Percentiles rank a stretch among this genome's conserved stretches.
phyloP scores from a whole-genome alignment of 2,888 invertebrate species.

The Melolontha melolontha region DNA sequence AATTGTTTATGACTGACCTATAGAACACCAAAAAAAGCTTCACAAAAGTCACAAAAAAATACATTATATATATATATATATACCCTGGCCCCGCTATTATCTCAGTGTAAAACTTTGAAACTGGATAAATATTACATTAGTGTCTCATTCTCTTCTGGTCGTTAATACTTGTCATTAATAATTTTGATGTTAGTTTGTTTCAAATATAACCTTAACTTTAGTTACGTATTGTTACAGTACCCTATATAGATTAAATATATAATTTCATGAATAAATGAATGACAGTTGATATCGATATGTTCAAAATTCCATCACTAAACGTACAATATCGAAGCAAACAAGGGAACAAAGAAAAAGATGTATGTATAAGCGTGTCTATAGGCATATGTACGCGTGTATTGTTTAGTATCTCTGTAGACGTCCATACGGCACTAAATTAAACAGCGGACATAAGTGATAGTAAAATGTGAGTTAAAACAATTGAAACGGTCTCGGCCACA shows the following conservation, averaged over 20 bases:
- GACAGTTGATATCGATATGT: conserved; percentile 14
- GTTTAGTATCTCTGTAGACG: conserved; percentile 9
- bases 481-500: conserved; percentile 46
- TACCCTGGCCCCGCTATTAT: too few relatives aligned
- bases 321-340: conserved; percentile 21
- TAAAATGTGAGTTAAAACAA: conserved; percentile 48
- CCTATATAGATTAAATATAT: not conserved
- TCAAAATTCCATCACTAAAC: conserved; percentile 3
- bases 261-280: conserved; percentile 2
- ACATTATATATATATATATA: too few relatives aligned
- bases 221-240: too few relatives aligned
- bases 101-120: too few relatives aligned
- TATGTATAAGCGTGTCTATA: conserved; percentile 3
- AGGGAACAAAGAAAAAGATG: conserved; percentile 20
- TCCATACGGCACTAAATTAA: conserved; percentile 45
- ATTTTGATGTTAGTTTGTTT: too few relatives aligned
- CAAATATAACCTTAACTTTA: too few relatives aligned
- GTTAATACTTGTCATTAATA: too few relatives aligned
- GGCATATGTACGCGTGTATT: not conserved
- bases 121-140: too few relatives aligned
- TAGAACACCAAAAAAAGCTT: too few relatives aligned
- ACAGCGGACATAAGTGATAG: conserved; percentile 46
- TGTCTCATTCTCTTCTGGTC: too few relatives aligned
- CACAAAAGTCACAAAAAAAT: too few relatives aligned
- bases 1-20: too few relatives aligned